A percentile compares a stretch with the other conserved stretches of the same genome.
Evolutionary conservation across 2,113 vertebrate species (phyloP).

Genomic region (Todiramphus chloris): DNA sequence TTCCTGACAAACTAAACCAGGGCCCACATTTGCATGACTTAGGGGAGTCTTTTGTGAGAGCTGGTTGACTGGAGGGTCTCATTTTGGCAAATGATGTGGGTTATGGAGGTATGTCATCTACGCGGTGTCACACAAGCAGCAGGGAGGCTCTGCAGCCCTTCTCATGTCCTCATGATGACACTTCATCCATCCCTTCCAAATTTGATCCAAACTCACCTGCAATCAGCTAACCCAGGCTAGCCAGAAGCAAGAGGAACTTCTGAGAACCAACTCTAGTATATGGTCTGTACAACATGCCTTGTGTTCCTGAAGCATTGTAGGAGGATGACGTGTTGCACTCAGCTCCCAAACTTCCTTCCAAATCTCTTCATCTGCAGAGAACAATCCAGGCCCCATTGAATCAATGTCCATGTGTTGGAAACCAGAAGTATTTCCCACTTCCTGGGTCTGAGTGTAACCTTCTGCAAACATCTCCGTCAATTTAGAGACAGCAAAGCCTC

Average conservation of each 20-base stretch:
- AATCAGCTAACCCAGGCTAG: neutral
- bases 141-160: neutral
- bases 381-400: neutral
- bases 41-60: neutral
- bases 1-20: neutral
- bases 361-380: neutral
- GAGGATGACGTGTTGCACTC: neutral
- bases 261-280: neutral
- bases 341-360: neutral
- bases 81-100: neutral
- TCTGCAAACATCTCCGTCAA: neutral
- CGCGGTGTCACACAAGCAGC: neutral
- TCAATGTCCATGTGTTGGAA: neutral
- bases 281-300: neutral
- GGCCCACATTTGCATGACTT: neutral
- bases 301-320: neutral
- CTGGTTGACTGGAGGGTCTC: neutral
- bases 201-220: neutral
- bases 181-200: neutral
- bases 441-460: neutral
- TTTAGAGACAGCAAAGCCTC: neutral
- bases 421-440: neutral
- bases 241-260: neutral
- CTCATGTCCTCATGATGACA: neutral
- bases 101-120: neutral